Evolutionary conservation across 2,888 invertebrate species (phyloP).

Genomic region (Drosophila tanythrix): DNA sequence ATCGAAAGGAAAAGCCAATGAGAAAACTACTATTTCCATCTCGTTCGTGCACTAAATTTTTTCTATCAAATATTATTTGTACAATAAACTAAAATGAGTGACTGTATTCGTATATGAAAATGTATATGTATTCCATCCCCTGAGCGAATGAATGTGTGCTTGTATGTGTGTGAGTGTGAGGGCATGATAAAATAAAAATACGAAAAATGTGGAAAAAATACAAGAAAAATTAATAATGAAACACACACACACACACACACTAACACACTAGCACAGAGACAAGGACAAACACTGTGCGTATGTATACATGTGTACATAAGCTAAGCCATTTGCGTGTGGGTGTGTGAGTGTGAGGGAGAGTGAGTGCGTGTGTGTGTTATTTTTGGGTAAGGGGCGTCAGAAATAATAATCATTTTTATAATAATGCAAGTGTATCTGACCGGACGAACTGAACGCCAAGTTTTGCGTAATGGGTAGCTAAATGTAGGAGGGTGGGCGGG

Average conservation of each 20-base stretch:
- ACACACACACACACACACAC: conserved; percentile 62
- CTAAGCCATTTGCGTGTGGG: conserved; percentile 42
- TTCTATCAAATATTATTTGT: conserved; percentile 76
- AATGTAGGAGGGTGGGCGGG: not conserved
- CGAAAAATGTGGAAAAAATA: conserved; percentile 79
- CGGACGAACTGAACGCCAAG: conserved; percentile 49
- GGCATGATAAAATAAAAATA: conserved; percentile 78
- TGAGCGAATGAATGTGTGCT: conserved; percentile 40
- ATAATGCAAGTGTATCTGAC: conserved; percentile 78
- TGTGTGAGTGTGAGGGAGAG: conserved; percentile 24
- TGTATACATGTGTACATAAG: conserved; percentile 38
- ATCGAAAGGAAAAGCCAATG: conserved; percentile 58
- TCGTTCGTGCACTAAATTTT: conserved; percentile 62
- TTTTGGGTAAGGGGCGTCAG: conserved; percentile 46
- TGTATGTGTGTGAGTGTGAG: conserved; percentile 43
- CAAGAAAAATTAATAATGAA: conserved; percentile 81
- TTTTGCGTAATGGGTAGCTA: conserved; percentile 38
- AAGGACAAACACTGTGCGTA: conserved; percentile 64
- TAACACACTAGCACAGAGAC: conserved; percentile 51
- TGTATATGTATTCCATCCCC: conserved; percentile 62
- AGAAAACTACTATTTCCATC: conserved; percentile 66
- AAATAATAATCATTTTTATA: conserved; percentile 77
- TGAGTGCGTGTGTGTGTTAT: conserved; percentile 15
- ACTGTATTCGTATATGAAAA: conserved; percentile 43
- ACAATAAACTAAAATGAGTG: conserved; percentile 68